Evolutionary conservation across 2,113 vertebrate species (phyloP).

Genomic region (Zosterops japonicus): DNA sequence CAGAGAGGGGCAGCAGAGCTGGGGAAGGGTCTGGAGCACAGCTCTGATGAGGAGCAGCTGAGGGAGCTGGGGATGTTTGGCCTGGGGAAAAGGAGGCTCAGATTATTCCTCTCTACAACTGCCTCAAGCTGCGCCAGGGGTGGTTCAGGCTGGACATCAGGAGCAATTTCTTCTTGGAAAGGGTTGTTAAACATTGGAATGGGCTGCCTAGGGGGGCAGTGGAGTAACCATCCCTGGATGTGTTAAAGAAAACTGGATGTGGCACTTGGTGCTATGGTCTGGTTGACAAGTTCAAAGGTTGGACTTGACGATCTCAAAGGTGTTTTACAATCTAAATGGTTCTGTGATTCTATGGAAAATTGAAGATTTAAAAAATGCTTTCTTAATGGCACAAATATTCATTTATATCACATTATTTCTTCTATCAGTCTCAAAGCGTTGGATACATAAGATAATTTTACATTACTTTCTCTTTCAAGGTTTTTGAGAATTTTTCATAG

Average conservation of each 20-base stretch:
- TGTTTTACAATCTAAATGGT: background rate
- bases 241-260: background rate
- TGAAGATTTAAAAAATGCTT: background rate
- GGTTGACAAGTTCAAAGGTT: background rate
- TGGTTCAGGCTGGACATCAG: background rate
- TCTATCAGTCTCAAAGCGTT: background rate
- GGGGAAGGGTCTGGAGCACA: background rate
- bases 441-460: background rate
- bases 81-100: background rate
- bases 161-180: background rate
- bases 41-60: background rate
- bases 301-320: background rate
- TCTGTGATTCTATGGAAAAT: background rate
- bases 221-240: background rate
- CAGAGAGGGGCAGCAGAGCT: accelerated
- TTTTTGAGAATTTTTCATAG: background rate
- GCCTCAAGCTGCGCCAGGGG: background rate
- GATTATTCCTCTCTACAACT: background rate
- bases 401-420: background rate
- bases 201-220: too few species aligned
- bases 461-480: background rate
- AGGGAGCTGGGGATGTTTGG: background rate
- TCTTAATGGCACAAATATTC: background rate
- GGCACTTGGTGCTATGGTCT: background rate
- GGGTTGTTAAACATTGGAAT: background rate